Evolutionary conservation across 92 coral and sea anemone species (phyloP).

Genomic region (Phenganax subtilis): DNA sequence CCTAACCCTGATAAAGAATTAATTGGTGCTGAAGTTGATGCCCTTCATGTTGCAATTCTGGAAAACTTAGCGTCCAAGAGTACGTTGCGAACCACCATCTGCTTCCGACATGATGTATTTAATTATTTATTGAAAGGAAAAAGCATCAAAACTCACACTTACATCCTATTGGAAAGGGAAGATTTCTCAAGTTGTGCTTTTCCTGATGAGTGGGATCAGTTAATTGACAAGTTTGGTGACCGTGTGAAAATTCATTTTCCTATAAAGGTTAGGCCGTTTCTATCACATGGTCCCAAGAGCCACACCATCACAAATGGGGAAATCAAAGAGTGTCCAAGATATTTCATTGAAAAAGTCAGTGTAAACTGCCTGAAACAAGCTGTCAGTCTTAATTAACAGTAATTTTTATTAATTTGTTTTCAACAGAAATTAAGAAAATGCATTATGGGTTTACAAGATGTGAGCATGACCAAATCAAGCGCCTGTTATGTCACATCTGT

Average conservation of each 20-base stretch:
- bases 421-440: too few relatives aligned
- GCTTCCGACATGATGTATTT: neutral
- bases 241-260: neutral
- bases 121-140: neutral
- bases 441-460: too few relatives aligned
- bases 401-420: neutral
- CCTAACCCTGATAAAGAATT: neutral
- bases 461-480: too few relatives aligned
- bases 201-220: neutral
- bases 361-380: slow-evolving; percentile 6
- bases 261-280: neutral
- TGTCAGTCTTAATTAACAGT: neutral
- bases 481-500: too few relatives aligned
- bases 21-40: neutral
- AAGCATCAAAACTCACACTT: too few relatives aligned
- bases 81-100: neutral
- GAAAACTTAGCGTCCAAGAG: neutral
- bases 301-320: slow-evolving; percentile 1
- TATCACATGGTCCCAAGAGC: neutral
- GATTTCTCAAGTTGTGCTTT: neutral
- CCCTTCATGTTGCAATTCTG: neutral
- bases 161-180: neutral
- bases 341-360: neutral
- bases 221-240: neutral
- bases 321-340: neutral